Percentiles rank a stretch among this genome's conserved stretches.
Evolutionary conservation across 2,797 vertebrate genomes (phyloP).

Genomic region (Peromyscus melanophrys): DNA sequence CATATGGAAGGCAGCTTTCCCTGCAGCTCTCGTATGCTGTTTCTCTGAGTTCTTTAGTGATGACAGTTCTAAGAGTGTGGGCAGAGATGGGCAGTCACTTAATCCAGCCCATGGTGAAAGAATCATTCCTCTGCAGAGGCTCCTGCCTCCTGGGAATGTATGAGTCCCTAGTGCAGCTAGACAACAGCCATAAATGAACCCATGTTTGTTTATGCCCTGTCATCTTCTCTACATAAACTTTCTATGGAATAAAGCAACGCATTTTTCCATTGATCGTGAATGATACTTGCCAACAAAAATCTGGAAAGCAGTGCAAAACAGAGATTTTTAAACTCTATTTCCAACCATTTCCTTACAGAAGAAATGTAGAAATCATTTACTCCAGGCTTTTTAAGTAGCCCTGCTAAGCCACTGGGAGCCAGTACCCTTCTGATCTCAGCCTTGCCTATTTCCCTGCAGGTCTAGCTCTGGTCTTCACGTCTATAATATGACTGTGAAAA

Average conservation of each 20-base stretch:
- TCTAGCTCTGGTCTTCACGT: neutral
- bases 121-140: neutral
- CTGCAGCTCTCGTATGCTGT: neutral
- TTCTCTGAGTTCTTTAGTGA: neutral
- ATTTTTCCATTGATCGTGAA: neutral
- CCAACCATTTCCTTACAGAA: neutral
- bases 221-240: constrained; percentile 11
- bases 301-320: neutral
- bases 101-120: neutral
- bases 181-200: neutral
- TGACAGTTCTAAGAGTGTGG: neutral
- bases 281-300: constrained; percentile 35
- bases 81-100: neutral
- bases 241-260: neutral
- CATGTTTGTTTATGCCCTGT: neutral
- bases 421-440: neutral
- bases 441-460: neutral
- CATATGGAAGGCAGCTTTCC: neutral
- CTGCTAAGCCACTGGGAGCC: neutral
- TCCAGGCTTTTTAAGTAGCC: neutral
- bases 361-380: constrained; percentile 8
- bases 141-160: neutral
- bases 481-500: neutral
- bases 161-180: neutral
- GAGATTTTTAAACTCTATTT: neutral